Percentiles rank a stretch among this genome's conserved stretches.
phyloP scores from a whole-genome alignment of 2,113 vertebrate species.

The Progne subis region DNA sequence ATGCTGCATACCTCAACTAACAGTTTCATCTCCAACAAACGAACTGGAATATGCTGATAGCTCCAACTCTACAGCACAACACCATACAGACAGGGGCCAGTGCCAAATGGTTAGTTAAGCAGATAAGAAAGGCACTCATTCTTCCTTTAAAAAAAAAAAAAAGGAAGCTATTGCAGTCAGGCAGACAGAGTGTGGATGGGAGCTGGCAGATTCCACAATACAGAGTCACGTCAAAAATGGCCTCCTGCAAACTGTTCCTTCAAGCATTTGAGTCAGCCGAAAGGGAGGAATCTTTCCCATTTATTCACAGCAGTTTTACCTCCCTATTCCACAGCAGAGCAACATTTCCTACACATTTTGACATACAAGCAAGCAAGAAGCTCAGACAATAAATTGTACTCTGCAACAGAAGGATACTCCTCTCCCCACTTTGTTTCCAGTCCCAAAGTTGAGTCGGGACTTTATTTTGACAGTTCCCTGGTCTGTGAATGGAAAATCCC shows the following conservation, averaged over 20 bases:
- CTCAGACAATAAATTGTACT: background rate
- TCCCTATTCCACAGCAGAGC: background rate
- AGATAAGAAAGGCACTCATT: slow-evolving; percentile 50
- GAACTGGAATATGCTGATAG: background rate
- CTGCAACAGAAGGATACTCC: slow-evolving; percentile 16
- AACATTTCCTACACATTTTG: background rate
- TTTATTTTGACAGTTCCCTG: slow-evolving; percentile 68
- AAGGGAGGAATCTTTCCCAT: background rate
- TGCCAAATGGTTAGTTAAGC: slow-evolving; percentile 47
- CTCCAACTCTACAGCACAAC: background rate
- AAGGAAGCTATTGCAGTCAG: slow-evolving; percentile 40
- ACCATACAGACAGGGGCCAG: background rate
- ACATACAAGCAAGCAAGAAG: background rate
- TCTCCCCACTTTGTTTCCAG: slow-evolving; percentile 21
- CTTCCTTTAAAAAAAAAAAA: background rate
- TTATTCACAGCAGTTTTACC: slow-evolving; percentile 8
- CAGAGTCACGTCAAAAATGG: slow-evolving; percentile 66
- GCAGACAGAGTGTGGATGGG: slow-evolving; percentile 45
- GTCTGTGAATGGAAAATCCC: slow-evolving; percentile 71
- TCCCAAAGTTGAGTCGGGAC: slow-evolving; percentile 52
- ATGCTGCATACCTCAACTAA: background rate
- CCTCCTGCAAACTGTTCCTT: slow-evolving; percentile 62
- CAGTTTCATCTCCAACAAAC: slow-evolving; percentile 17
- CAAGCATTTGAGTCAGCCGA: background rate
- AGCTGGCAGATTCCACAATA: slow-evolving; percentile 61